Conservation (phyloP, 2,888 invertebrate genomes). For the Nemotelus nigrinus region DNA sequence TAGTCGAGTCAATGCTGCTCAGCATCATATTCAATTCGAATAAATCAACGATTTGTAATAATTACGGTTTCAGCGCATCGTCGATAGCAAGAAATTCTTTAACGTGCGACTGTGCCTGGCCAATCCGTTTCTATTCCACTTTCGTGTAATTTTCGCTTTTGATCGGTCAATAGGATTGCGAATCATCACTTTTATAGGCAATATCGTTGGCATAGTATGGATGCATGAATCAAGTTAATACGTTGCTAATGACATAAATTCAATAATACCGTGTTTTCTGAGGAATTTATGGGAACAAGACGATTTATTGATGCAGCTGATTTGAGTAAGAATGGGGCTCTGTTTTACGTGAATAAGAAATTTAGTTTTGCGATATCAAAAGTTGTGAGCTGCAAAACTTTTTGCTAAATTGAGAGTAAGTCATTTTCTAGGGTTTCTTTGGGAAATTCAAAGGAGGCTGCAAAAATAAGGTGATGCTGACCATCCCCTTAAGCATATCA, state of each 20-base stretch:
- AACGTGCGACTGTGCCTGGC: not conserved
- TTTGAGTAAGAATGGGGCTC: too few relatives aligned
- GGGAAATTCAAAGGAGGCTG: too few relatives aligned
- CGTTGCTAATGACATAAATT: constrained; percentile 9
- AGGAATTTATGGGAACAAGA: constrained; percentile 1
- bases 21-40: not conserved
- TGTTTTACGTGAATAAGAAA: too few relatives aligned
- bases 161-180: constrained; percentile 22
- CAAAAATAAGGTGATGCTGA: too few relatives aligned
- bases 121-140: not conserved
- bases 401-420: too few relatives aligned
- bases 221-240: constrained; percentile 21
- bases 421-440: too few relatives aligned
- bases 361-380: too few relatives aligned
- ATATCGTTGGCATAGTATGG: constrained; percentile 3
- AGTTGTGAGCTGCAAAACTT: too few relatives aligned
- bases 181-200: not conserved
- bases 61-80: constrained; percentile 3
- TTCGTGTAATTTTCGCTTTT: not conserved
- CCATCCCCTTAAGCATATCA: too few relatives aligned
- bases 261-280: constrained; percentile 16
- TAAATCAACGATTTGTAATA: constrained; percentile 40
- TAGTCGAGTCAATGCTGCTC: not conserved
- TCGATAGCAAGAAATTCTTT: not conserved
- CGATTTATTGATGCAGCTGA: constrained; percentile 2